These are phyloP conservation scores for Salvelinus namaycush DNA, from an alignment of 2,113 vertebrate genomes.

Conservation along the genomic window DNA sequence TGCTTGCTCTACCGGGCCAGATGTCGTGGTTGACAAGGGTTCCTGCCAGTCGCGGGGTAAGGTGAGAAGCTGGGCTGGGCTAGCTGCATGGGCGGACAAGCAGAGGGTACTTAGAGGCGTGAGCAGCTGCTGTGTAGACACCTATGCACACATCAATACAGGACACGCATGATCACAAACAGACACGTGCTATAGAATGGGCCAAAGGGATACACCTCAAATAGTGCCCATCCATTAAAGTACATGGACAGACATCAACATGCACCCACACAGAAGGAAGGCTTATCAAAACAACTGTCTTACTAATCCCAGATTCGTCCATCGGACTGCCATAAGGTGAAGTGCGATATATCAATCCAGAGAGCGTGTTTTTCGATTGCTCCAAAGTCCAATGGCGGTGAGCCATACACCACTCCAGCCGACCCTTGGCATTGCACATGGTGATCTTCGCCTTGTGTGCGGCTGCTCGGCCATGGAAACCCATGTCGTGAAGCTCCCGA, in stretches of 20 bases:
- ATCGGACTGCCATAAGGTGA: no score
- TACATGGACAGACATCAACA: no score
- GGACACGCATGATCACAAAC: not conserved
- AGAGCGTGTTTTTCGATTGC: no score
- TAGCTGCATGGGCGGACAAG: constrained; percentile 8
- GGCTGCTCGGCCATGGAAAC: no score
- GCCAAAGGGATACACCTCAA: not conserved
- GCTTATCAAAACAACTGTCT: not conserved
- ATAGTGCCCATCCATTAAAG: no score
- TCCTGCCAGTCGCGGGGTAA: constrained; percentile 26
- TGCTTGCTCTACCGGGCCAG: constrained; percentile 33
- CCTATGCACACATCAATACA: not conserved
- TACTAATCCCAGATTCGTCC: no score
- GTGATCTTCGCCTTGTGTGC: no score
- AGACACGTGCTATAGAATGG: not conserved
- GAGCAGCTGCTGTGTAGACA: not conserved
- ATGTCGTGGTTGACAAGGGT: constrained; percentile 56
- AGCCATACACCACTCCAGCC: no score
- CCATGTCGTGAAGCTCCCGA: no score
- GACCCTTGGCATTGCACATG: no score
- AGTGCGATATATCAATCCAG: no score
- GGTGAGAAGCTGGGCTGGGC: constrained; percentile 40
- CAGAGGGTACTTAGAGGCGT: constrained; percentile 7
- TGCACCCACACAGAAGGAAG: not conserved
- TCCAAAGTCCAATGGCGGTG: no score